These are phyloP conservation scores for Zingel zingel DNA, from an alignment of 2,113 vertebrate genomes.

Conservation along the genomic window DNA sequence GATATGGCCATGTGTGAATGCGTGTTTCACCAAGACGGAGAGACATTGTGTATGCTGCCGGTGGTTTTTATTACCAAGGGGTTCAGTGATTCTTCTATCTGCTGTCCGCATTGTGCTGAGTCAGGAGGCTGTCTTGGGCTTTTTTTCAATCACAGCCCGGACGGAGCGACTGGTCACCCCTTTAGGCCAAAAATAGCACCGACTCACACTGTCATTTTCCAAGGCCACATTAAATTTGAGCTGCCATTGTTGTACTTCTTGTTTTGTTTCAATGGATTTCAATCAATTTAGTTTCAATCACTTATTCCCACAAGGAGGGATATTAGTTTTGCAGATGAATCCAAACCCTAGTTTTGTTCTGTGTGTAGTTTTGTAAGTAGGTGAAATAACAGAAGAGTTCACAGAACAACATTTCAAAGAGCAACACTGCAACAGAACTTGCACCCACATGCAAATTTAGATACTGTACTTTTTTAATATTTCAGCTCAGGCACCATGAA, in stretches of 20 bases:
- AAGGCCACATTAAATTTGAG: constrained; percentile 6
- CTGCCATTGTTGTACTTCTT: not conserved
- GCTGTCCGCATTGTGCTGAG: constrained; percentile 42
- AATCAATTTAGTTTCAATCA: not conserved
- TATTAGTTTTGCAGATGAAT: constrained; percentile 7
- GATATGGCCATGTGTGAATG: constrained; percentile 15
- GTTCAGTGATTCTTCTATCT: constrained; percentile 26
- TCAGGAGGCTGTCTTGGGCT: constrained; percentile 30
- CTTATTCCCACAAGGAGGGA: not conserved
- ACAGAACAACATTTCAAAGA: not conserved
- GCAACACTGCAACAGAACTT: not conserved
- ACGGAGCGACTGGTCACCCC: not conserved
- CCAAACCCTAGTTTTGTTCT: not conserved
- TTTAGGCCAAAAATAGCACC: constrained; percentile 7
- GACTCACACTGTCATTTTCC: not conserved
- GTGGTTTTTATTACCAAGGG: constrained; percentile 30
- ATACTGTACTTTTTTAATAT: not conserved
- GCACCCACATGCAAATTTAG: not conserved
- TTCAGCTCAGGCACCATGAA: constrained; percentile 20
- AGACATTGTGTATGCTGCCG: constrained; percentile 1
- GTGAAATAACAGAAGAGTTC: constrained; percentile 1
- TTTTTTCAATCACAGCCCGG: constrained; percentile 35
- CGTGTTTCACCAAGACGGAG: constrained; percentile 17
- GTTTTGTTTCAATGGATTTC: not conserved
- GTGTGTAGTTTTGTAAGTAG: not conserved